These are phyloP conservation scores for Sphaerophoria taeniata DNA, from an alignment of 2,888 invertebrate species.

Conservation along the genomic window DNA sequence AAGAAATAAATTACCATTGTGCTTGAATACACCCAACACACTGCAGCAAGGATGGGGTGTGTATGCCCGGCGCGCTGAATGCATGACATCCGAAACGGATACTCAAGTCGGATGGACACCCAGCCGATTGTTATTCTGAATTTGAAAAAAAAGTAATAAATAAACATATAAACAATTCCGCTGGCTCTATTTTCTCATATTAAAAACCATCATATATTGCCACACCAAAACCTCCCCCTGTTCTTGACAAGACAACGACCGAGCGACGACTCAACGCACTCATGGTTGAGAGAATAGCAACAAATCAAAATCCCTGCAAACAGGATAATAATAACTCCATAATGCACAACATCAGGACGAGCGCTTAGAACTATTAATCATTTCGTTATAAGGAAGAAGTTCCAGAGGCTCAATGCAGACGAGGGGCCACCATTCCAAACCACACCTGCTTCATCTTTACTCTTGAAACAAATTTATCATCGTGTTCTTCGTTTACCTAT, in stretches of 20 bases:
- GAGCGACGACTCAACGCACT: background rate
- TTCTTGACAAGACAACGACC: too few species aligned
- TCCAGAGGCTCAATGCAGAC: background rate
- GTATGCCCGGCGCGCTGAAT: background rate
- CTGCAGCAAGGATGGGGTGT: constrained; percentile 19
- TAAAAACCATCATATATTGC: constrained; percentile 5
- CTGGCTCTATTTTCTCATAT: constrained; percentile 27
- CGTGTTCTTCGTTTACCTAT: constrained; percentile 21
- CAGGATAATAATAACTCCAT: constrained; percentile 57
- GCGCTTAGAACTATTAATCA: constrained; percentile 60
- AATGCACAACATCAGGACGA: constrained; percentile 37
- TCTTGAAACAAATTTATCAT: constrained; percentile 24
- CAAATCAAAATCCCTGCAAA: constrained; percentile 70
- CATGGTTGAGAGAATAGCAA: constrained; percentile 22
- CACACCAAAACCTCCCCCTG: constrained; percentile 47
- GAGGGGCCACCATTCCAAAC: constrained; percentile 38
- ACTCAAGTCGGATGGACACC: constrained; percentile 51
- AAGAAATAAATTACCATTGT: constrained; percentile 61
- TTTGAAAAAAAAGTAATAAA: constrained; percentile 55
- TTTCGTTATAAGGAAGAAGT: constrained; percentile 57
- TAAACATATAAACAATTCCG: constrained; percentile 68
- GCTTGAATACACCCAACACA: background rate
- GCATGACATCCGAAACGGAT: constrained; percentile 39
- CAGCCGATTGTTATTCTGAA: constrained; percentile 42
- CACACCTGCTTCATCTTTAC: constrained; percentile 57